Evolutionary conservation across 2,113 vertebrate species (phyloP), one percentile per base, ranked within the genome.

Genomic region (Oxyura jamaicensis): DNA sequence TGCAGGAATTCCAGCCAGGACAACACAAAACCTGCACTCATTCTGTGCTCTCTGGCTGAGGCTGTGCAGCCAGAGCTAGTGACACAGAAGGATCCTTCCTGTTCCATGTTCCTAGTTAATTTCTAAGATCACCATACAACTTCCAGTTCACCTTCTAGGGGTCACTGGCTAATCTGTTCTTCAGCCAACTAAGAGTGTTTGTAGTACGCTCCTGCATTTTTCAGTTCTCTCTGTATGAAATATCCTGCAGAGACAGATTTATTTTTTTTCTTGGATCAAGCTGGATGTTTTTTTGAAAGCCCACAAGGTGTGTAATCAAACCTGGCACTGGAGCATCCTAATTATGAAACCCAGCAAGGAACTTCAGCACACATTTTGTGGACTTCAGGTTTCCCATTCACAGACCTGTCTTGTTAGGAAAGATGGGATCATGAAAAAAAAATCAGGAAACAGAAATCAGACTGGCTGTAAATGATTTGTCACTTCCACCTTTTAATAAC

Each of bases 271-370:
- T 92, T 91, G 83, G 73, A 90, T 88, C 81, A 97, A 93, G 79
- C 78, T 91, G 71, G 66, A 60, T 88, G 52, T 96, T 58, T 58
- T 36, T 78, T 29, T 77, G 20, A 88, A 83, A 84, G 76, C 81
- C 73, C 83, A 93, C 3, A 4, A 97, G 76, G 66, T 95, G 90
- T 65, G 87, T 92, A 59, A 88, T 92, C 93, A 97, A 97, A 97
- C 93, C 94, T 96, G 92, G 79, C 88, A 96, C 90, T 91, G 86
- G 66, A 95, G 91, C 90, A 96, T 93, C 89, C 91, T 98, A 96
- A 97, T 97, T 98, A 97, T 15, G 11, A 97, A 97, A 97, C 93
- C 33, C 95, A 97, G 96, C 88, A 97, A 95, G 95, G 87, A 96
- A 93, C 88, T 97, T 97, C 83, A 28, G 5, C 91, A 97, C 72